Evolutionary conservation across 2,797 vertebrate genomes (phyloP).

Genomic region (Vultur gryphus): DNA sequence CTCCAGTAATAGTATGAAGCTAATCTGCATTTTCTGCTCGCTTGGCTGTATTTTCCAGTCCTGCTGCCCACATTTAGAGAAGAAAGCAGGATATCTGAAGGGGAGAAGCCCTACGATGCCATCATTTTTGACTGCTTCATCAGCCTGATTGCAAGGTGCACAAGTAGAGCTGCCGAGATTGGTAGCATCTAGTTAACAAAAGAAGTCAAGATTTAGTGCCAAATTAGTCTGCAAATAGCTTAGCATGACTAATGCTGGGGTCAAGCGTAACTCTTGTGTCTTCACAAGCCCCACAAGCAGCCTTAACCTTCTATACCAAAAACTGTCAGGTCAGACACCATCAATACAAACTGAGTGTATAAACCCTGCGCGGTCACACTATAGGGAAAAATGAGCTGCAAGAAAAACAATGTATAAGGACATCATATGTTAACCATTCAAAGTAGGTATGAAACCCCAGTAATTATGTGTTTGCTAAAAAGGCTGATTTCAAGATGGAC

Average conservation of each 20-base stretch:
- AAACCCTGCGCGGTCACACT: background rate
- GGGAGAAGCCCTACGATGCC: background rate
- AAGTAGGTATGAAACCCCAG: background rate
- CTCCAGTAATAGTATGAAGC: background rate
- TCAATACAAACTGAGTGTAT: background rate
- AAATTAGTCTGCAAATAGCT: background rate
- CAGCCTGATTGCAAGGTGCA: background rate
- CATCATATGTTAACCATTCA: background rate
- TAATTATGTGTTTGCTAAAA: background rate
- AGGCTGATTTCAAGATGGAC: background rate
- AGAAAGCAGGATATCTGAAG: background rate
- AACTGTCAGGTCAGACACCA: background rate
- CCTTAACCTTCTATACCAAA: background rate
- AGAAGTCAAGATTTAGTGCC: background rate
- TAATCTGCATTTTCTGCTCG: background rate
- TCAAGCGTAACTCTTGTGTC: background rate
- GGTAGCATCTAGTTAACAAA: background rate
- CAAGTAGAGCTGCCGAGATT: background rate
- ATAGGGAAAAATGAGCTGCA: background rate
- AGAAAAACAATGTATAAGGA: background rate
- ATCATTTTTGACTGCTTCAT: background rate
- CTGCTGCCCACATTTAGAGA: background rate
- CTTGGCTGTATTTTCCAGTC: background rate
- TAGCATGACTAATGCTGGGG: background rate
- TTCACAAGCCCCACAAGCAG: background rate